These are phyloP conservation scores for Neodiprion pinetum DNA, from an alignment of 1,140 invertebrate species.

Conservation along the genomic window DNA sequence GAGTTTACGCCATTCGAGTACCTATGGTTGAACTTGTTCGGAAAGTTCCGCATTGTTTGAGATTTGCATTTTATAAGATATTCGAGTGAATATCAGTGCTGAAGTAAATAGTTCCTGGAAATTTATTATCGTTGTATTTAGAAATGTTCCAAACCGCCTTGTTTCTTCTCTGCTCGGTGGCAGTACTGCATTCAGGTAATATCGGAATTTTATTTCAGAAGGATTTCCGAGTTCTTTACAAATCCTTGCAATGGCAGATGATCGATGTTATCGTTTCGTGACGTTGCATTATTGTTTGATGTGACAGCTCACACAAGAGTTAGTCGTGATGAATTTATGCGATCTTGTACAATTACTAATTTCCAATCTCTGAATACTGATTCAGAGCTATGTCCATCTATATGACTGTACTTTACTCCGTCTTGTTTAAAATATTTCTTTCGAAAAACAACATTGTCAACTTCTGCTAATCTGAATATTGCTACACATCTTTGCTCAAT, in stretches of 20 bases:
- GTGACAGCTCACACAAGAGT: neutral
- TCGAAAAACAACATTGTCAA: no score
- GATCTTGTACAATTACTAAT: no score
- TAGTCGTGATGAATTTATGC: neutral
- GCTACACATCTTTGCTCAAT: no score
- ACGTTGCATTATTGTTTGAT: slow-evolving; percentile 1
- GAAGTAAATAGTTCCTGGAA: neutral
- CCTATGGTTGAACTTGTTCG: no score
- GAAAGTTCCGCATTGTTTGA: neutral
- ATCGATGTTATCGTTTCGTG: neutral
- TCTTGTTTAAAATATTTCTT: no score
- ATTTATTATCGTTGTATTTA: neutral
- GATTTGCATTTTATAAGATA: neutral
- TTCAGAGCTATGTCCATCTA: no score
- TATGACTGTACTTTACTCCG: no score
- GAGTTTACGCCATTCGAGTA: neutral
- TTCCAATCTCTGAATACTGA: no score
- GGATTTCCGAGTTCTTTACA: no score
- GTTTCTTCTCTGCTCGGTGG: neutral
- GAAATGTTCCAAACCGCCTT: neutral
- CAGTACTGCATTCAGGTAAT: neutral
- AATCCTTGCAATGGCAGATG: neutral
- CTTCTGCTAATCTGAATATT: no score
- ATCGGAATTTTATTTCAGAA: neutral
- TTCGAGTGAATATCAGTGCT: neutral